Evolutionary conservation across 1,140 invertebrate species (phyloP).

Genomic region (Cotesia vestalis): DNA sequence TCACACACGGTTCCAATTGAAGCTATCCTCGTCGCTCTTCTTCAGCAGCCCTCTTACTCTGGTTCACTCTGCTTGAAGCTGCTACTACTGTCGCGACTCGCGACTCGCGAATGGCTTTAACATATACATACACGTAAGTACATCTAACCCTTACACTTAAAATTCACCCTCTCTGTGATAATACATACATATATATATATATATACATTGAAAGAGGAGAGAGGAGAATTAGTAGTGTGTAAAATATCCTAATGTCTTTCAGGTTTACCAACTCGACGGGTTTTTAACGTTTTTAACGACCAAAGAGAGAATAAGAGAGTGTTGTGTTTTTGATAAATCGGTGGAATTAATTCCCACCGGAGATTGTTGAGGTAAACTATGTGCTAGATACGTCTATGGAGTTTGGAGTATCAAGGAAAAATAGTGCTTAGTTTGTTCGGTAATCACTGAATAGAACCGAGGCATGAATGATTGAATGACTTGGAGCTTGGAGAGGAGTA

Average conservation of each 20-base stretch:
- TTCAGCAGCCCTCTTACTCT: conserved; percentile 28
- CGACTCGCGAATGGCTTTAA: not conserved
- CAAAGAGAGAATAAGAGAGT: not conserved
- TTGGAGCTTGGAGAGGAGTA: no score
- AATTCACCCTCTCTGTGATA: conserved; percentile 1
- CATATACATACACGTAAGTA: conserved; percentile 28
- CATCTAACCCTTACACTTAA: conserved; percentile 39
- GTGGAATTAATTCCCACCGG: no score
- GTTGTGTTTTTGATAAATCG: no score
- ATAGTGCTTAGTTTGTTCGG: no score
- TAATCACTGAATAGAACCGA: no score
- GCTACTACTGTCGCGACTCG: not conserved
- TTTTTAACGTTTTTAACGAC: not conserved
- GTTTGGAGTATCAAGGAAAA: no score
- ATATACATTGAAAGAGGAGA: not conserved
- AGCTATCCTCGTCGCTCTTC: not conserved
- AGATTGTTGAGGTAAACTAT: no score
- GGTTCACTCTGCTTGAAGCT: conserved; percentile 31
- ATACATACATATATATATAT: no score
- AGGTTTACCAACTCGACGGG: conserved; percentile 15
- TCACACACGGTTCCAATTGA: not conserved
- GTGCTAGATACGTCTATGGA: no score
- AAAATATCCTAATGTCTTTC: not conserved
- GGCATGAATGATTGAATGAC: no score
- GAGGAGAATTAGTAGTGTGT: not conserved